Evolutionary conservation across 2,797 vertebrate species (phyloP).

Genomic region (Kryptolebias ocellatus): DNA sequence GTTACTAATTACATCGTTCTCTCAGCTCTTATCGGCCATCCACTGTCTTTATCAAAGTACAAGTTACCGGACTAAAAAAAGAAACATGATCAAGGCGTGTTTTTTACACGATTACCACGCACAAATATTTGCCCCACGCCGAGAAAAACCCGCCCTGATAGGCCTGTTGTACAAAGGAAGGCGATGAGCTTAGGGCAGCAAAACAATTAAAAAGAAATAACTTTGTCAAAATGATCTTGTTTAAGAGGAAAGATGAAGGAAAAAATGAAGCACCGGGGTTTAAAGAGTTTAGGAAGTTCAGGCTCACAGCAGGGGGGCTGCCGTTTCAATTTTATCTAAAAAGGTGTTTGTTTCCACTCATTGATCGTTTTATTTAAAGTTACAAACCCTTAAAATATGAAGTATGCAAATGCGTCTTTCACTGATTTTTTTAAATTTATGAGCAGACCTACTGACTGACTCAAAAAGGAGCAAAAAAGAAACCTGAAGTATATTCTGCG

Average conservation of each 20-base stretch:
- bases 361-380: too few species aligned
- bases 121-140: constrained; percentile 66
- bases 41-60: constrained; percentile 71
- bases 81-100: constrained; percentile 77
- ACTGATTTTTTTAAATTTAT: too few species aligned
- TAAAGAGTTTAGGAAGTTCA: background rate
- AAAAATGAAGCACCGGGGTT: background rate
- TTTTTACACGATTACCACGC: constrained; percentile 66
- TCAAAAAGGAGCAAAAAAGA: too few species aligned
- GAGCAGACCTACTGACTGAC: too few species aligned
- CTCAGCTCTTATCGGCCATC: constrained; percentile 70
- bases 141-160: constrained; percentile 20
- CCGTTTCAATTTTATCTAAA: too few species aligned
- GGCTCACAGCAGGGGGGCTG: background rate
- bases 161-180: constrained; percentile 7
- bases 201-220: background rate
- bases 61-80: constrained; percentile 67
- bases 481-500: too few species aligned
- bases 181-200: constrained; percentile 32
- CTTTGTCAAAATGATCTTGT: background rate
- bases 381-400: too few species aligned
- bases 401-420: too few species aligned
- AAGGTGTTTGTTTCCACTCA: too few species aligned
- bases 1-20: constrained; percentile 78
- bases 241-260: background rate